Conservation (phyloP, 2,888 invertebrate genomes). For the Macrophya alboannulata region DNA sequence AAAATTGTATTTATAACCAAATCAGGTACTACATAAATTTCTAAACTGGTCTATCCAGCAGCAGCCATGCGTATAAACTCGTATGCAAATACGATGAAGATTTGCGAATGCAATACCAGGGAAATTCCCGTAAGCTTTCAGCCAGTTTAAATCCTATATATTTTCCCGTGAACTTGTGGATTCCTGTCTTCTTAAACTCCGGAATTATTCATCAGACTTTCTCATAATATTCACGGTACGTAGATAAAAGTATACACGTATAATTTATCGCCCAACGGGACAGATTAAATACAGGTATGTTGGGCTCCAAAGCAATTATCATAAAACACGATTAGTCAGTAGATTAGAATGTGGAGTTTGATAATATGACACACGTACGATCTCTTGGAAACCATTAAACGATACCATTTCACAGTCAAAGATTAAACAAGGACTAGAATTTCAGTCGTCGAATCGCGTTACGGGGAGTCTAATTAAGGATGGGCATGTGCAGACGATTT, state of each 20-base stretch:
- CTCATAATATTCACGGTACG: background rate
- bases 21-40: background rate
- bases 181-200: background rate
- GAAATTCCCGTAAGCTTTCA: background rate
- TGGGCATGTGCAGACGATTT: background rate
- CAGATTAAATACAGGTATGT: background rate
- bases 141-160: background rate
- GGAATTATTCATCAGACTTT: background rate
- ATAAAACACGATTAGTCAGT: slow-evolving; percentile 9
- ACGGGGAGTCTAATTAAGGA: background rate
- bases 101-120: slow-evolving; percentile 3
- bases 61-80: background rate
- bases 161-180: background rate
- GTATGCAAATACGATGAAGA: slow-evolving; percentile 14
- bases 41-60: background rate
- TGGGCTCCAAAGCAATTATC: background rate
- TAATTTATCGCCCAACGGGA: background rate
- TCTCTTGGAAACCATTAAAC: background rate
- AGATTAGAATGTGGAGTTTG: background rate
- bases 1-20: background rate
- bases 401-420: background rate
- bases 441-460: background rate
- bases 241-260: background rate
- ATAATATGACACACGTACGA: background rate
- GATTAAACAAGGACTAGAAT: background rate